A percentile compares a stretch with the other conserved stretches of the same genome.
Conservation (phyloP, 2,113 vertebrate genomes). For the Grammomys surdaster region DNA sequence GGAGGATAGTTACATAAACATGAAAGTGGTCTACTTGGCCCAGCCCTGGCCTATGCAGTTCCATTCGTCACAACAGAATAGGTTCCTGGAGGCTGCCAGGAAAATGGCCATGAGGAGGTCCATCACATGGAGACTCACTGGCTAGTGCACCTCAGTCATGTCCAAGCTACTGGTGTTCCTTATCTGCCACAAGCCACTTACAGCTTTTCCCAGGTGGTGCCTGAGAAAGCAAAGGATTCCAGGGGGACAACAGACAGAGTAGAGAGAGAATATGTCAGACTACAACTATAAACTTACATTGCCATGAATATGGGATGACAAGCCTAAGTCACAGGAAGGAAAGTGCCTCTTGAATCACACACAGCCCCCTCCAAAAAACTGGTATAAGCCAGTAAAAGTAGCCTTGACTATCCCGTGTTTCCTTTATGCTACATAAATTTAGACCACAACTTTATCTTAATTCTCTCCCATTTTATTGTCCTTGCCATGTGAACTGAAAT, state of each 20-base stretch:
- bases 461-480: neutral
- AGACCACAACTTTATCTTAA: constrained; percentile 21
- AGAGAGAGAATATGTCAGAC: neutral
- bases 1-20: neutral
- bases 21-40: neutral
- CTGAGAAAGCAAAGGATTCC: neutral
- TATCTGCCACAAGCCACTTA: neutral
- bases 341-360: constrained; percentile 35
- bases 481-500: neutral
- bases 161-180: neutral
- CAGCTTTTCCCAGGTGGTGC: neutral
- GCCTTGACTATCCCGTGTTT: neutral
- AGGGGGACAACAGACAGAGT: neutral
- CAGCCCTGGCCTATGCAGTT: neutral
- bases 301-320: constrained; percentile 45
- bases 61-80: neutral
- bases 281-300: constrained; percentile 8
- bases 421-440: constrained; percentile 44
- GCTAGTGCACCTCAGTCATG: neutral
- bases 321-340: constrained; percentile 19
- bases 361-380: constrained; percentile 13
- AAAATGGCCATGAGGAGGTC: neutral
- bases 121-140: neutral
- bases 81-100: neutral
- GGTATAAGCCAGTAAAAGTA: constrained; percentile 38